Percentiles rank a stretch among this genome's conserved stretches.
These are phyloP conservation scores for Tethea ocularis DNA, from an alignment of 2,888 invertebrate species.

Conservation along the genomic window DNA sequence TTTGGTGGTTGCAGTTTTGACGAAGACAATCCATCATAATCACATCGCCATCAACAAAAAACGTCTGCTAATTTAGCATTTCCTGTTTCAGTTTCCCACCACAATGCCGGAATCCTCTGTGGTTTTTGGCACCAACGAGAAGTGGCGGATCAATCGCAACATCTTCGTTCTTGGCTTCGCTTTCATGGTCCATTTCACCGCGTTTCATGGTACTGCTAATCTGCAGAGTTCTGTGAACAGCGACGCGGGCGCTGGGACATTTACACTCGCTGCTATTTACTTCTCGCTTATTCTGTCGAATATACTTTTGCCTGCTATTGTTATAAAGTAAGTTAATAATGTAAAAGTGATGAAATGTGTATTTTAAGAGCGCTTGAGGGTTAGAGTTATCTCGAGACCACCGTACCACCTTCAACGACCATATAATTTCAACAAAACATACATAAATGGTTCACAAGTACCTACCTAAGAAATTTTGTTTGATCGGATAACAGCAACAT, in stretches of 20 bases:
- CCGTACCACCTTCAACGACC: too few relatives aligned
- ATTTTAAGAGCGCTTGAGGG: too few relatives aligned
- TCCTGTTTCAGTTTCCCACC: conserved; percentile 18
- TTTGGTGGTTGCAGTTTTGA: too few relatives aligned
- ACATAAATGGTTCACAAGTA: not conserved
- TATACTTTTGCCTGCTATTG: conserved; percentile 92
- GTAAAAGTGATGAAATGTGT: too few relatives aligned
- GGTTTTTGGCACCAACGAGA: conserved; percentile 84
- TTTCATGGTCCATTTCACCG: conserved; percentile 96
- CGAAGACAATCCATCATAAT: too few relatives aligned
- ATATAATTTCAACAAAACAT: too few relatives aligned
- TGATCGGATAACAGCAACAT: too few relatives aligned
- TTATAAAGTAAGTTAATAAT: conserved; percentile 87
- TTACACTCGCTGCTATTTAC: conserved; percentile 93
- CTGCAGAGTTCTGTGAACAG: conserved; percentile 94
- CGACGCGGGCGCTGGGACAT: conserved; percentile 91
- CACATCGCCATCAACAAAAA: not conserved
- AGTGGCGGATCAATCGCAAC: conserved; percentile 92
- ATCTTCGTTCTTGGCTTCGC: conserved; percentile 93
- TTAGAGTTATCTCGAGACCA: too few relatives aligned
- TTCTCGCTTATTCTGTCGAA: conserved; percentile 94
- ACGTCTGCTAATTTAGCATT: not conserved
- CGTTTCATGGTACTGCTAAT: conserved; percentile 94
- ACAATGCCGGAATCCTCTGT: conserved; percentile 53
- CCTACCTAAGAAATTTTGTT: not conserved